A percentile compares a stretch with the other conserved stretches of the same genome.
Evolutionary conservation across 2,113 vertebrate genomes (phyloP).

Genomic region (Ptychochromis oligacanthus): DNA sequence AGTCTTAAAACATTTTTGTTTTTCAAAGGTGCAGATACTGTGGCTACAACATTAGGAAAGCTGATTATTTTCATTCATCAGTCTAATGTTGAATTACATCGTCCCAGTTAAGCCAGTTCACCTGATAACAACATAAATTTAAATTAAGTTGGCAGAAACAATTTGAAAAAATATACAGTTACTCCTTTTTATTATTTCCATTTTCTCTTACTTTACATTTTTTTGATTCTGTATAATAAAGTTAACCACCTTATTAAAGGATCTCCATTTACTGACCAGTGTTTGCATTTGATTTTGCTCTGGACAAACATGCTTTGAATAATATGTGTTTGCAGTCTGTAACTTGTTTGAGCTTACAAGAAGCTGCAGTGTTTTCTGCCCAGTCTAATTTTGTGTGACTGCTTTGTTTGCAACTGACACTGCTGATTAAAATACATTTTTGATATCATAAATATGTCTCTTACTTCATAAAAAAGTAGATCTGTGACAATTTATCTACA

Average conservation of each 20-base stretch:
- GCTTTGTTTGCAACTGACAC: conserved; percentile 29
- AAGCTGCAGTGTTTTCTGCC: conserved; percentile 33
- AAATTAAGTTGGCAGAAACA: conserved; percentile 41
- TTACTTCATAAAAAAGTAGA: too few species aligned
- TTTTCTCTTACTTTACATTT: neutral
- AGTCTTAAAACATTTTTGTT: neutral
- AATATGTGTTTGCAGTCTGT: neutral
- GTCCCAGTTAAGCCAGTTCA: neutral
- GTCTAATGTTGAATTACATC: neutral
- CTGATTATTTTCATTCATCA: neutral
- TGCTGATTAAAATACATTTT: conserved; percentile 14
- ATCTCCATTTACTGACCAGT: neutral
- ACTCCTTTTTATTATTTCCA: neutral
- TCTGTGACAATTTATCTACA: too few species aligned
- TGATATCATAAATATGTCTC: neutral
- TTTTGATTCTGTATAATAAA: neutral
- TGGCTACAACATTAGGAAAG: neutral
- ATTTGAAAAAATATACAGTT: conserved; percentile 10
- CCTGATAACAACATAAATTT: neutral
- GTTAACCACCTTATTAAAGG: neutral
- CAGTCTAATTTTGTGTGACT: conserved; percentile 34
- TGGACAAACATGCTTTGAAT: neutral
- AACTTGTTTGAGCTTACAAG: conserved; percentile 12
- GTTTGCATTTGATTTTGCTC: conserved; percentile 10
- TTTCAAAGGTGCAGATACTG: neutral